Conservation (phyloP, 1,140 invertebrate species). For the Ceratina australensis region DNA sequence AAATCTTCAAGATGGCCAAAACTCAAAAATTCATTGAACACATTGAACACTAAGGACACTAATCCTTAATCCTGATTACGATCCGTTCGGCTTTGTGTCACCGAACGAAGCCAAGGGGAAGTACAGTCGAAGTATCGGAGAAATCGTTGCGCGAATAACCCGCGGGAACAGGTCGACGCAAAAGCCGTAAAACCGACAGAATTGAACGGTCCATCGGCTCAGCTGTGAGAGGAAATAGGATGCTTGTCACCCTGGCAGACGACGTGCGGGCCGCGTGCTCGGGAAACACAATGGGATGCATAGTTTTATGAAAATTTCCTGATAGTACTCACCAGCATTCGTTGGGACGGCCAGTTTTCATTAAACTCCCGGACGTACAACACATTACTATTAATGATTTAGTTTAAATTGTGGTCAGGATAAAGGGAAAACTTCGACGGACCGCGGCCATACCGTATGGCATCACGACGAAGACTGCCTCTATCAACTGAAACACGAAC, state of each 20-base stretch:
- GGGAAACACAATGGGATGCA: neutral
- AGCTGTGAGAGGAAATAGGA: constrained; percentile 50
- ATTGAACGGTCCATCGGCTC: constrained; percentile 30
- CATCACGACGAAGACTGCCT: constrained; percentile 70
- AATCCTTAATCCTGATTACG: neutral
- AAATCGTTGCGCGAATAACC: neutral
- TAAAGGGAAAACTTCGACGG: constrained; percentile 36
- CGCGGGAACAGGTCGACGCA: neutral
- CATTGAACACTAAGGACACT: neutral
- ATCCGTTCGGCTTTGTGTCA: neutral
- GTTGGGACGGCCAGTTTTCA: constrained; percentile 8
- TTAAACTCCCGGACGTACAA: constrained; percentile 13
- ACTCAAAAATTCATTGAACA: constrained; percentile 18
- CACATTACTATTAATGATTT: constrained; percentile 39
- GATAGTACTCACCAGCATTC: constrained; percentile 41
- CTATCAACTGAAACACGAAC: constrained; percentile 66
- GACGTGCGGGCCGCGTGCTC: constrained; percentile 65
- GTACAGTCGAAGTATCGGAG: neutral
- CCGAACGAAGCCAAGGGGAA: neutral
- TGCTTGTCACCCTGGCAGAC: constrained; percentile 65
- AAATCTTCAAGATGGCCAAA: constrained; percentile 42
- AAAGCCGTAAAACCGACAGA: constrained; percentile 7
- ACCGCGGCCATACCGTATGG: constrained; percentile 68
- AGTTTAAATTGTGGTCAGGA: constrained; percentile 37
- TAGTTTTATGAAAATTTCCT: constrained; percentile 4